A percentile compares a stretch with the other conserved stretches of the same genome.
These are phyloP conservation scores for Alligator mississippiensis DNA, from an alignment of 2,113 vertebrate genomes.

Conservation along the genomic window DNA sequence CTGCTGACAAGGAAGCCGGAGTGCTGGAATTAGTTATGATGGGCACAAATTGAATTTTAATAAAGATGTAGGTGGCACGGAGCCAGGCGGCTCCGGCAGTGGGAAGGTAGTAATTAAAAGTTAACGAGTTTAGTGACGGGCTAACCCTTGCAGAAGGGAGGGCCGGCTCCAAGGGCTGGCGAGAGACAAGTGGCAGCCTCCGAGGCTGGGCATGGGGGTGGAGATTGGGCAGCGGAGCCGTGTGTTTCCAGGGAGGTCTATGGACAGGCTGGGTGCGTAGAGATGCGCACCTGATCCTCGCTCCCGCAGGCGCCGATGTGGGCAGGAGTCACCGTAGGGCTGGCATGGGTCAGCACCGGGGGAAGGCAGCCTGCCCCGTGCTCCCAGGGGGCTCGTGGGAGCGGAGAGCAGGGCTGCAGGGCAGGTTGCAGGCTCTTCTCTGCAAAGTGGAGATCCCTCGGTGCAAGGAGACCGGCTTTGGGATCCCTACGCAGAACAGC, in stretches of 20 bases:
- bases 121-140: conserved; percentile 83
- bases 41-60: conserved; percentile 84
- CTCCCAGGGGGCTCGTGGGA: too few relatives aligned
- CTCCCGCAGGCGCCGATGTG: too few relatives aligned
- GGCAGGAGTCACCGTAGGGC: too few relatives aligned
- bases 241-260: too few relatives aligned
- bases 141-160: conserved; percentile 61
- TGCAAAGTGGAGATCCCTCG: too few relatives aligned
- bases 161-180: background rate
- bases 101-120: conserved; percentile 84
- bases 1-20: conserved; percentile 52
- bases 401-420: too few relatives aligned
- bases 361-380: too few relatives aligned
- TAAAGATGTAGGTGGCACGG: conserved; percentile 79
- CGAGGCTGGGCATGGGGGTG: rapidly evolving
- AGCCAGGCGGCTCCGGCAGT: conserved; percentile 79
- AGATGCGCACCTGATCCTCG: too few relatives aligned
- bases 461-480: too few relatives aligned
- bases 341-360: too few relatives aligned
- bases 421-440: background rate
- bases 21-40: conserved; percentile 75
- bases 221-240: rapidly evolving
- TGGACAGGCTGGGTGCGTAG: too few relatives aligned
- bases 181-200: background rate
- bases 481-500: rapidly evolving